Conservation (phyloP, 2,888 invertebrate genomes). For the Hypselothyrea guttata region DNA sequence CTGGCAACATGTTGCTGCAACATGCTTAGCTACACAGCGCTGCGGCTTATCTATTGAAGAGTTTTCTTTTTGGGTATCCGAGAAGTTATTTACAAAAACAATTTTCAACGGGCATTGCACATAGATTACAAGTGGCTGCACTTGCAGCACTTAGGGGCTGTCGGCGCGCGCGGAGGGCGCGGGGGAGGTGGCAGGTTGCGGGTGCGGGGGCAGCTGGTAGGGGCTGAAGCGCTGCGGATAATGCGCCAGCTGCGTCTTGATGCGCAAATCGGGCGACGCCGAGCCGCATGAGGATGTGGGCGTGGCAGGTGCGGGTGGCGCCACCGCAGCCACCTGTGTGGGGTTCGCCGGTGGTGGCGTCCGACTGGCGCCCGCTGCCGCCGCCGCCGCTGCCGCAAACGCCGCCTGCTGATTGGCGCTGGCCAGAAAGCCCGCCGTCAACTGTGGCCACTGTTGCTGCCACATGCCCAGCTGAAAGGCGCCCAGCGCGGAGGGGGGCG, state of each 20-base stretch:
- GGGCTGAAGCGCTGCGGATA: slow-evolving; percentile 80
- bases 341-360: slow-evolving; percentile 67
- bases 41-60: not conserved
- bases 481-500: slow-evolving; percentile 69
- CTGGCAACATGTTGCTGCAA: slow-evolving; percentile 65
- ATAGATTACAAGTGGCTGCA: slow-evolving; percentile 55
- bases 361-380: slow-evolving; percentile 70
- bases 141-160: slow-evolving; percentile 49
- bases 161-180: slow-evolving; percentile 63
- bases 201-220: slow-evolving; percentile 78
- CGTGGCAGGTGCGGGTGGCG: slow-evolving; percentile 75
- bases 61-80: not conserved
- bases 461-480: slow-evolving; percentile 82
- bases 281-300: slow-evolving; percentile 82
- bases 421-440: slow-evolving; percentile 82
- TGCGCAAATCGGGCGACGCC: slow-evolving; percentile 81
- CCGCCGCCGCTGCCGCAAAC: slow-evolving; percentile 76
- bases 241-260: slow-evolving; percentile 79
- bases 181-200: slow-evolving; percentile 67
- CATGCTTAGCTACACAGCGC: slow-evolving; percentile 43
- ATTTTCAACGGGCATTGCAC: slow-evolving; percentile 58
- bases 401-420: slow-evolving; percentile 81
- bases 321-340: slow-evolving; percentile 5
- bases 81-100: slow-evolving; percentile 63
- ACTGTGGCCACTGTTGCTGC: slow-evolving; percentile 83